Conservation (phyloP, 2,888 invertebrate genomes). For the Thymelicus acteon region DNA sequence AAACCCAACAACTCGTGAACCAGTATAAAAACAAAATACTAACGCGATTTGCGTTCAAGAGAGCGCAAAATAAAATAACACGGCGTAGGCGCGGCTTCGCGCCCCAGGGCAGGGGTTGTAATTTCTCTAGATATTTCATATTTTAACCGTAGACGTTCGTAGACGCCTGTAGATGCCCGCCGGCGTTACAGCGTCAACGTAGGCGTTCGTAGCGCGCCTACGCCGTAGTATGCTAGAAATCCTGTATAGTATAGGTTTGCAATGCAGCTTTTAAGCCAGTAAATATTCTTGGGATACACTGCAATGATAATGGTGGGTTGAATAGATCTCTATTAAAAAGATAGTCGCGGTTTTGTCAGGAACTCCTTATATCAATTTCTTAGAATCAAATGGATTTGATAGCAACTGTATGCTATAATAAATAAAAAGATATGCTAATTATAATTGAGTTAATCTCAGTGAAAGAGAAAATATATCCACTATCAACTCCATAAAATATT, state of each 20-base stretch:
- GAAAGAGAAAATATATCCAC: no score
- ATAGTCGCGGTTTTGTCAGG: no score
- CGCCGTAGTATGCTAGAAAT: slow-evolving; percentile 52
- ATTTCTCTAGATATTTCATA: slow-evolving; percentile 80
- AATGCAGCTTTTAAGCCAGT: slow-evolving; percentile 13
- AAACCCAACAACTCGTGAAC: slow-evolving; percentile 63
- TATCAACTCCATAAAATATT: no score
- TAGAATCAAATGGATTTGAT: no score
- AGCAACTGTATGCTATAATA: no score
- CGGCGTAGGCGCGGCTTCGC: slow-evolving; percentile 75
- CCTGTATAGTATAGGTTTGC: slow-evolving; percentile 23
- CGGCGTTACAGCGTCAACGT: slow-evolving; percentile 71
- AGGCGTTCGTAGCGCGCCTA: slow-evolving; percentile 62
- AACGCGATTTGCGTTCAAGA: slow-evolving; percentile 73
- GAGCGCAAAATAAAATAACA: slow-evolving; percentile 82
- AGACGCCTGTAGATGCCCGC: slow-evolving; percentile 67
- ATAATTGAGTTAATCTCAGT: no score
- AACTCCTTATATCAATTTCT: no score
- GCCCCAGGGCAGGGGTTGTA: slow-evolving; percentile 70
- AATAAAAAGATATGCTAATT: no score
- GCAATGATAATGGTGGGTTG: neutral
- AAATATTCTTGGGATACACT: neutral
- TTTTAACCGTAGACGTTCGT: slow-evolving; percentile 71
- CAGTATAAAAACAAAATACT: slow-evolving; percentile 60
- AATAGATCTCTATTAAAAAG: no score